Evolutionary conservation across 2,888 invertebrate genomes (phyloP), one percentile per base, ranked within the genome.

Genomic region (Drosophila rellima): DNA sequence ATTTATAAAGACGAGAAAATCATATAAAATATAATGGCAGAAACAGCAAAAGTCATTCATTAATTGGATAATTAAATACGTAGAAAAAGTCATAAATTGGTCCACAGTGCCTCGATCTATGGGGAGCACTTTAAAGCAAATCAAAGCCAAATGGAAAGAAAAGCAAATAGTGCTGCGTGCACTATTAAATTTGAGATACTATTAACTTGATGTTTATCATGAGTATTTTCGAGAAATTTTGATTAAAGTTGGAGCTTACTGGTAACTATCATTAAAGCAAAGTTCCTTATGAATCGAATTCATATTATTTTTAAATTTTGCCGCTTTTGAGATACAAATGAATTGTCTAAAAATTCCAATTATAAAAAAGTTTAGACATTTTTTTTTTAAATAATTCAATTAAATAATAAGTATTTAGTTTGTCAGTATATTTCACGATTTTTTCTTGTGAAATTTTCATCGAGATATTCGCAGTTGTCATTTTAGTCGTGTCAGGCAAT

Each of bases 61-160:
- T 82, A 82, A 87, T 82, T 79, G 85, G 85, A 60, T 76, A 87
- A 87, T 81, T 68, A 87, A 82, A 78, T 63, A 65, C 44, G 40
- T 10, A 40, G 65, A 48, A 50, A 50, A 59, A 52, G 48, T 33
- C 68, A 72, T 78, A 74, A 80, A 84, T 75, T 61, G 67, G 54
- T 40, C 66, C 37, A 65, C 54, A 55, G 42, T 13, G 39, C 47
- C 10, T 44, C 65, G 67, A 47, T 51, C 68, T 63, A 8, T 47
- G 50, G 63, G 73, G 70, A 82, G 52, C 70, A 82, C 67, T 82
- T 62, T 50, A 61, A 61, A 55, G 56, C 59, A 52, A 70, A 86
- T 72, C 54, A 70, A 71, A 69, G 15, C n/a, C 11, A 47, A 23
- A 2, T 37, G 15, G 13, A 13, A 42, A 18, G 33, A 20, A 42